A percentile compares a stretch with the other conserved stretches of the same genome.
phyloP scores from a whole-genome alignment of 2,888 invertebrate genomes.

The Lottia gigantea region DNA sequence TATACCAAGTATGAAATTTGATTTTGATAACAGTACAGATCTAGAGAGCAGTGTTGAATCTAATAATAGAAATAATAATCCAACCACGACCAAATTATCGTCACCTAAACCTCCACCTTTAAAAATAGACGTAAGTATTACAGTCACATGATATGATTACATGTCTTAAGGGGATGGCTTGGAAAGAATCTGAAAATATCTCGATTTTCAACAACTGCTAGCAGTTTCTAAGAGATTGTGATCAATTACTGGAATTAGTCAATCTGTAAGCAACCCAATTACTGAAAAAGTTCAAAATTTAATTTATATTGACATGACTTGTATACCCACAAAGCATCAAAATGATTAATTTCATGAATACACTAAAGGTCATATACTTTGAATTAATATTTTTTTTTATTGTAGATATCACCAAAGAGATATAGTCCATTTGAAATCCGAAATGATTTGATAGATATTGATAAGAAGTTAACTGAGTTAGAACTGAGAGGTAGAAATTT shows the following conservation, averaged over 20 bases:
- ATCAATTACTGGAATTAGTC: no score
- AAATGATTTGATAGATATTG: conserved; percentile 80
- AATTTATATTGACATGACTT: no score
- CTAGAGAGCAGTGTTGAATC: not conserved
- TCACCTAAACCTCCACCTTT: conserved; percentile 38
- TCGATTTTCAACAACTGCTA: no score
- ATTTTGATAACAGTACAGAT: conserved; percentile 23
- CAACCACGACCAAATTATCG: conserved; percentile 15
- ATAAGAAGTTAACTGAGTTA: conserved; percentile 87
- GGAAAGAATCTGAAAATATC: no score
- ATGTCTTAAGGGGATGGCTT: no score
- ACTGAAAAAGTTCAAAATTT: no score
- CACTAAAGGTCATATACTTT: not conserved
- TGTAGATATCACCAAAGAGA: conserved; percentile 14
- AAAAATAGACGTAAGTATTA: conserved; percentile 14
- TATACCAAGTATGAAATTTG: conserved; percentile 37
- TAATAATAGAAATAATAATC: conserved; percentile 20
- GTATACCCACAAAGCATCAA: no score
- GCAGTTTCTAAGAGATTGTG: no score
- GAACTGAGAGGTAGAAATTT: conserved; percentile 91
- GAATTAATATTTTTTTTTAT: not conserved
- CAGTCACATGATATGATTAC: no score
- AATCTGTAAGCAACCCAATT: no score
- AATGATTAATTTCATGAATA: no score
- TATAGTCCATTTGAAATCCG: conserved; percentile 73